Base-by-base conservation (phyloP, 2,113 vertebrate species). In the Phyllopteryx taeniolatus region DNA sequence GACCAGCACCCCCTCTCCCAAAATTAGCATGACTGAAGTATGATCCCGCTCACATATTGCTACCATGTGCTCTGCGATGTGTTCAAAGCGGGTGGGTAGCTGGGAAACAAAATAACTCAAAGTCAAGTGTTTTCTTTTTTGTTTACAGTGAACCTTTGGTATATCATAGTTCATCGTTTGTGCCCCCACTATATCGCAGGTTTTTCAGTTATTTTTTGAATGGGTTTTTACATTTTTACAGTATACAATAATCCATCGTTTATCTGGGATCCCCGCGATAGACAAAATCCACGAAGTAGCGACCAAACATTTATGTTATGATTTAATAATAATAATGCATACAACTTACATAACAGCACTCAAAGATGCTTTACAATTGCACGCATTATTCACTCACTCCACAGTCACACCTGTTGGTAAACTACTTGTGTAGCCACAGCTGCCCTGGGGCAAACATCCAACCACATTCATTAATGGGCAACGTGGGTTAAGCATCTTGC, bases 51-150 rank as follows among this genome's bases (percentile, higher is more conserved):
- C 72, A 78, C 73, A 84, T 92, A 90, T 93, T 92, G 87, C 81
- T 90, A 80, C 90, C 92, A 93, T 93, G 91, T 93, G 92, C 81
- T 68, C 70, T 39, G 62, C 75, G 86, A 87, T 87, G 77, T 81
- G 82, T 81, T 85, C 83, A 76, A 79, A 82, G 59, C 84, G 62
- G 56, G 67, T n/a, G 80, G 78, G 74, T 74, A 70, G 79, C 78
- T 82, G 86, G 85, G 77, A 78, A 83, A 76, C 68, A 15, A 67
- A 60, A 60, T 15, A 39, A 39, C 35, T 64, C 33, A 1, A 2
- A 12, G 9, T 43, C 19, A 64, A 39, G 35, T 7, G 64, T 27
- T 80, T 81, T 82, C 68, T 56, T 68, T 39, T 22, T 53, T 53
- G 11, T 68, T 68, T 22, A n/a, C 17, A 15, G 59, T 10, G 77